Conservation (phyloP, 2,888 invertebrate genomes). For the Pyrocoelia pectoralis region DNA sequence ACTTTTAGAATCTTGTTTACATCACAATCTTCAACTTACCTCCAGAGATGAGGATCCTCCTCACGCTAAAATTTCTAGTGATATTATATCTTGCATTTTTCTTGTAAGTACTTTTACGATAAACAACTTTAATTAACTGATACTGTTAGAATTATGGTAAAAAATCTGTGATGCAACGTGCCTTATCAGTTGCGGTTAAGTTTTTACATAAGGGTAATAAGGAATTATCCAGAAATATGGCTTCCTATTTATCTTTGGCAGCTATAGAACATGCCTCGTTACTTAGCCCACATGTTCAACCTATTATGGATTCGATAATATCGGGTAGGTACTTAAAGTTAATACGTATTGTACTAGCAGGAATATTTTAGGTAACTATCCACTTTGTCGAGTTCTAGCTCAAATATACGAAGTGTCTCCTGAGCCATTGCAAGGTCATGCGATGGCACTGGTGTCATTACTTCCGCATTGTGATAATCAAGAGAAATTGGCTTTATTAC, state of each 20-base stretch:
- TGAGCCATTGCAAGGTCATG: conserved; percentile 85
- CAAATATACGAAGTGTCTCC: conserved; percentile 90
- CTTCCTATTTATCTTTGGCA: conserved; percentile 90
- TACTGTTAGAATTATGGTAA: conserved; percentile 71
- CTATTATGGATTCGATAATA: conserved; percentile 90
- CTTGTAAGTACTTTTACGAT: conserved; percentile 64
- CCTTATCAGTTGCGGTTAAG: conserved; percentile 90
- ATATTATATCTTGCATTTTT: conserved; percentile 94
- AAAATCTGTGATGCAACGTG: conserved; percentile 79
- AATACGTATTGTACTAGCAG: too few relatives aligned
- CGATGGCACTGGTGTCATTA: conserved; percentile 81
- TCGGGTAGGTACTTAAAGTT: conserved; percentile 66
- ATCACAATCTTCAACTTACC: conserved; percentile 85
- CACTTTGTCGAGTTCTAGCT: conserved; percentile 85
- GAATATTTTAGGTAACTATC: conserved; percentile 81
- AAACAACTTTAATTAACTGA: background rate
- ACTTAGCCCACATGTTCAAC: conserved; percentile 86
- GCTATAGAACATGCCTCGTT: conserved; percentile 90
- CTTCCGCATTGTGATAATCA: conserved; percentile 85
- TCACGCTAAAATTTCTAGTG: conserved; percentile 95
- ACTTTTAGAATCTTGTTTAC: conserved; percentile 85
- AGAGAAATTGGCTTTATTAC: conserved; percentile 85
- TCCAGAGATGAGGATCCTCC: conserved; percentile 88
- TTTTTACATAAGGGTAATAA: conserved; percentile 90
- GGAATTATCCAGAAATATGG: conserved; percentile 88